Evolutionary conservation across 1,140 invertebrate species (phyloP).

Genomic region (Lerema accius): DNA sequence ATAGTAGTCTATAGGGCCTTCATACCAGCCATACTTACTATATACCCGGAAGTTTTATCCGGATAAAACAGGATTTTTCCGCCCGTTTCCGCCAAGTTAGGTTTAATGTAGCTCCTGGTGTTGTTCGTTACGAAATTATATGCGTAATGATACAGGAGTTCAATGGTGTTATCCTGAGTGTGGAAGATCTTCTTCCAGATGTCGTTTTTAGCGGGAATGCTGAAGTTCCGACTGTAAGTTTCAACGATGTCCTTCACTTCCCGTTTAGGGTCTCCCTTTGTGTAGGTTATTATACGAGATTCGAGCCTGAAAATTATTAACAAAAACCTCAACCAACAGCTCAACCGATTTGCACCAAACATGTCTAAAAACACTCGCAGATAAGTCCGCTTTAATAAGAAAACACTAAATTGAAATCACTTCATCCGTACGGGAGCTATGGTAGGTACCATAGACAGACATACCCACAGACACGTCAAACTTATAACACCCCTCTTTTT

Average conservation of each 20-base stretch:
- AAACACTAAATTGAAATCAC: too few species aligned
- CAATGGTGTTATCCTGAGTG: conserved; percentile 85
- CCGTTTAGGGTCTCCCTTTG: conserved; percentile 63
- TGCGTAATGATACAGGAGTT: conserved; percentile 87
- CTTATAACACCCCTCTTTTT: too few species aligned
- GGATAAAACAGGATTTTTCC: conserved; percentile 85
- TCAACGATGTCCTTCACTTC: conserved; percentile 82
- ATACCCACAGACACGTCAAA: too few species aligned
- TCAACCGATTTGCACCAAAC: too few species aligned
- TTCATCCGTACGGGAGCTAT: too few species aligned
- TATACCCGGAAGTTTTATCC: conserved; percentile 85
- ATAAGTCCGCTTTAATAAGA: too few species aligned
- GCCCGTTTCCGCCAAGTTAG: conserved; percentile 85
- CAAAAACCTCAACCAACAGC: too few species aligned
- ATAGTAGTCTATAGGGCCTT: too few species aligned
- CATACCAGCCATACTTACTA: conserved; percentile 82
- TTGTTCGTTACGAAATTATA: conserved; percentile 86
- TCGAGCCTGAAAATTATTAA: conserved; percentile 55
- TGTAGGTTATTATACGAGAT: conserved; percentile 61
- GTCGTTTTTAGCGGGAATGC: conserved; percentile 83
- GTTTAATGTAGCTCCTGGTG: conserved; percentile 86
- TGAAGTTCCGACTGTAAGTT: conserved; percentile 84
- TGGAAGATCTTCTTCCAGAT: conserved; percentile 86
- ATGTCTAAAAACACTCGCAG: too few species aligned
- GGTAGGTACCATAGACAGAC: too few species aligned